A percentile compares a stretch with the other conserved stretches of the same genome.
Evolutionary conservation across 2,888 invertebrate genomes (phyloP).

Genomic region (Agapetus fuscipes): DNA sequence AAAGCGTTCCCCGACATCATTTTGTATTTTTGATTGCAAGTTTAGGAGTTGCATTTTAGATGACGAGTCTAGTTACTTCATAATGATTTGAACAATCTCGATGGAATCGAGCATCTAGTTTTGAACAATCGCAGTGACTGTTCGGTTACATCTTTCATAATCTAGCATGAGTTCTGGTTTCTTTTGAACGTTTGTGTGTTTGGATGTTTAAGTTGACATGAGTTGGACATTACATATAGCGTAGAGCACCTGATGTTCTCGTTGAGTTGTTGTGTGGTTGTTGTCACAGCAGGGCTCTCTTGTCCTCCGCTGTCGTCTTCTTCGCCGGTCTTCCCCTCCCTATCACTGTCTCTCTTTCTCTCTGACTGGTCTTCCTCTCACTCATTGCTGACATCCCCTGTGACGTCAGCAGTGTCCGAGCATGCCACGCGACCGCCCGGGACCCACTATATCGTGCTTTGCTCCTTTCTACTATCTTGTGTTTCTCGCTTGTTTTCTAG

Average conservation of each 20-base stretch:
- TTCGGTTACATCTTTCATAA: too few relatives aligned
- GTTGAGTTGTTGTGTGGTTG: conserved; percentile 6
- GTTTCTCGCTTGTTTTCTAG: conserved; percentile 89
- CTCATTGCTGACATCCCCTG: conserved; percentile 37
- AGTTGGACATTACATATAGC: too few relatives aligned
- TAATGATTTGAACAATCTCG: neutral
- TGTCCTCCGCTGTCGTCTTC: conserved; percentile 6
- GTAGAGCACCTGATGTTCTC: conserved; percentile 19
- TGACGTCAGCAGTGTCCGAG: conserved; percentile 27
- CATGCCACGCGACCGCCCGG: conserved; percentile 31
- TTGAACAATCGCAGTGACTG: neutral
- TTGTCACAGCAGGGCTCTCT: too few relatives aligned
- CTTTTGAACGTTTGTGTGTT: conserved; percentile 16
- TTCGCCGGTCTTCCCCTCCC: conserved; percentile 21
- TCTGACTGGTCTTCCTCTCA: conserved; percentile 29
- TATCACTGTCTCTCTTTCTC: conserved; percentile 35
- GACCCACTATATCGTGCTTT: conserved; percentile 45
- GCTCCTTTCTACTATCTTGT: conserved; percentile 67
- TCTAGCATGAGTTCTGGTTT: conserved; percentile 17
- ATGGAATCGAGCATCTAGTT: neutral
- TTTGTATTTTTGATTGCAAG: conserved; percentile 7
- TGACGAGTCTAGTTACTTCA: too few relatives aligned
- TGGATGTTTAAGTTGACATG: conserved; percentile 12
- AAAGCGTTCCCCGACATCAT: neutral
- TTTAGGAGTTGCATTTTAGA: conserved; percentile 19